Percentiles rank a stretch among this genome's conserved stretches.
These are phyloP conservation scores for Syngnathoides biaculeatus DNA, from an alignment of 2,113 vertebrate species.

Conservation along the genomic window DNA sequence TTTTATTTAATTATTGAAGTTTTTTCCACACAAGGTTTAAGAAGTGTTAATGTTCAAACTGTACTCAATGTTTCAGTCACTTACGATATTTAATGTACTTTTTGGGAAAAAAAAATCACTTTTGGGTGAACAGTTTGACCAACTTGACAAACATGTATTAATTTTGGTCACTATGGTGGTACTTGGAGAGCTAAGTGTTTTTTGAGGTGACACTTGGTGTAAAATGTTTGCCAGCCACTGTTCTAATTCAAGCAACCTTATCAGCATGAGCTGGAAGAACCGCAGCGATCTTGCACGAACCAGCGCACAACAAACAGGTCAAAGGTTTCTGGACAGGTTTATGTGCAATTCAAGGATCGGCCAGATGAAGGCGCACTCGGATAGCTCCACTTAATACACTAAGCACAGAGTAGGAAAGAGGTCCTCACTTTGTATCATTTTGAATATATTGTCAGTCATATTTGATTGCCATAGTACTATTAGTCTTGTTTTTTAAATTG, in stretches of 20 bases:
- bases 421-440: neutral
- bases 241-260: constrained; percentile 12
- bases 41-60: too few species aligned
- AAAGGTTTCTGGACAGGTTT: constrained; percentile 6
- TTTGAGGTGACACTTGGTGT: neutral
- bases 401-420: neutral
- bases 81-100: too few species aligned
- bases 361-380: constrained; percentile 27
- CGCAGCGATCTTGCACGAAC: constrained; percentile 20
- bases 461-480: too few species aligned
- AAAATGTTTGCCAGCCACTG: neutral
- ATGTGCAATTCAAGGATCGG: constrained; percentile 3
- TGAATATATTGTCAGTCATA: neutral
- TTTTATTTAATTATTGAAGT: too few species aligned
- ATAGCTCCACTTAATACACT: neutral
- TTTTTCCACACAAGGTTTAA: too few species aligned
- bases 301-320: constrained; percentile 22
- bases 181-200: neutral
- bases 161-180: too few species aligned
- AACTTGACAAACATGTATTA: too few species aligned
- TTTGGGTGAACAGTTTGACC: too few species aligned
- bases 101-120: too few species aligned
- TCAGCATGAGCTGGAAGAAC: constrained; percentile 29
- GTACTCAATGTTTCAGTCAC: too few species aligned
- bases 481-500: too few species aligned